These are phyloP conservation scores for Melanerpes formicivorus DNA, from an alignment of 2,113 vertebrate genomes.

Conservation along the genomic window DNA sequence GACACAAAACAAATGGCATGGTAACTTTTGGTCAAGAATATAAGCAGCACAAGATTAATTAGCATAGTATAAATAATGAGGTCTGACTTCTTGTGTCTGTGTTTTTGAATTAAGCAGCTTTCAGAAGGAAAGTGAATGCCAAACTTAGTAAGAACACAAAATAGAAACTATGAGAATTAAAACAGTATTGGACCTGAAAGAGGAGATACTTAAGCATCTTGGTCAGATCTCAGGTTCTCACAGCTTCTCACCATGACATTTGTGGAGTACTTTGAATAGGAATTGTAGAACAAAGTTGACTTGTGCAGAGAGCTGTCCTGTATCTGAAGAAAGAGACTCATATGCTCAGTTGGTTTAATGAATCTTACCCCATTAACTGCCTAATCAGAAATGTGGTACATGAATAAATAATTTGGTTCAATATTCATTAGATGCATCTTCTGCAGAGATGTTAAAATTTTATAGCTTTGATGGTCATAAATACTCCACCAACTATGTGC, in stretches of 20 bases:
- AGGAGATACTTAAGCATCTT: neutral
- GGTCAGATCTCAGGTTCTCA: neutral
- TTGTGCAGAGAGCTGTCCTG: slow-evolving; percentile 7
- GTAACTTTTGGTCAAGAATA: neutral
- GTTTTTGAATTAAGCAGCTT: neutral
- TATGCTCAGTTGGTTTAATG: neutral
- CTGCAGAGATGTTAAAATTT: neutral
- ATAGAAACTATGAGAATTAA: neutral
- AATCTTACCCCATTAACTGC: neutral
- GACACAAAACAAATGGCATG: neutral
- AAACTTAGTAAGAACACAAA: neutral
- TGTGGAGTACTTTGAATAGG: neutral
- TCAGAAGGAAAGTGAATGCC: neutral
- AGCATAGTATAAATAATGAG: neutral
- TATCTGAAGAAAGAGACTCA: neutral
- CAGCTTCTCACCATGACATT: neutral
- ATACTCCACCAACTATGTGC: neutral
- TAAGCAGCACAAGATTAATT: neutral
- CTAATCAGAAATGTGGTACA: neutral
- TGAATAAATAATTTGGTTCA: neutral
- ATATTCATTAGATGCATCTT: neutral
- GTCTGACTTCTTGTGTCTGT: neutral
- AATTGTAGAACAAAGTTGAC: neutral
- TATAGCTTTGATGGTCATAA: neutral
- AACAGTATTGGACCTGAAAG: neutral